These are phyloP conservation scores for Erynnis tages DNA, from an alignment of 2,888 invertebrate genomes.

Conservation along the genomic window DNA sequence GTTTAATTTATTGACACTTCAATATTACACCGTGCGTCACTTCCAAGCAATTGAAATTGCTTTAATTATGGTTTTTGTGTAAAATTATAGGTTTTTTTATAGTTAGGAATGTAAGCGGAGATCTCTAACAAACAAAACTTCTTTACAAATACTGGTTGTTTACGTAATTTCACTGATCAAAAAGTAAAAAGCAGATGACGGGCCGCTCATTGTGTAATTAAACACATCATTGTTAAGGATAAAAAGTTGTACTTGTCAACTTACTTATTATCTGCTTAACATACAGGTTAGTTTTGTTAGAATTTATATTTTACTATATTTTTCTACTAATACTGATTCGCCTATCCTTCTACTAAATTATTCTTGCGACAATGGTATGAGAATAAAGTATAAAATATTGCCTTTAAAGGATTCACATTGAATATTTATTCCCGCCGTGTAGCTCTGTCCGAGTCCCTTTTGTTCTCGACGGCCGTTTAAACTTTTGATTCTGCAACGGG, in stretches of 20 bases:
- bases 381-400: slow-evolving; percentile 77
- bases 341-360: slow-evolving; percentile 54
- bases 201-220: too few relatives aligned
- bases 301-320: slow-evolving; percentile 15
- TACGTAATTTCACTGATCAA: too few relatives aligned
- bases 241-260: too few relatives aligned
- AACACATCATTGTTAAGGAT: too few relatives aligned
- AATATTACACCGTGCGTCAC: slow-evolving; percentile 34
- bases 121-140: too few relatives aligned
- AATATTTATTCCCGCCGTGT: slow-evolving; percentile 75
- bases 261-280: too few relatives aligned
- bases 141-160: too few relatives aligned
- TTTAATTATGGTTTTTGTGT: too few relatives aligned
- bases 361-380: slow-evolving; percentile 60
- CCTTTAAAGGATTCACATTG: slow-evolving; percentile 80
- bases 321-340: slow-evolving; percentile 2
- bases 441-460: slow-evolving; percentile 73
- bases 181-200: too few relatives aligned
- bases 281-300: too few relatives aligned
- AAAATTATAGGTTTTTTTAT: too few relatives aligned
- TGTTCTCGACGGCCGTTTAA: slow-evolving; percentile 79
- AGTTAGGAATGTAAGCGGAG: too few relatives aligned
- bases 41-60: slow-evolving; percentile 35
- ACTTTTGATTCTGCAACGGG: slow-evolving; percentile 81
- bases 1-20: slow-evolving; percentile 70